Base-by-base conservation (phyloP, 2,113 vertebrate species). In the Aegotheles bennettii region DNA sequence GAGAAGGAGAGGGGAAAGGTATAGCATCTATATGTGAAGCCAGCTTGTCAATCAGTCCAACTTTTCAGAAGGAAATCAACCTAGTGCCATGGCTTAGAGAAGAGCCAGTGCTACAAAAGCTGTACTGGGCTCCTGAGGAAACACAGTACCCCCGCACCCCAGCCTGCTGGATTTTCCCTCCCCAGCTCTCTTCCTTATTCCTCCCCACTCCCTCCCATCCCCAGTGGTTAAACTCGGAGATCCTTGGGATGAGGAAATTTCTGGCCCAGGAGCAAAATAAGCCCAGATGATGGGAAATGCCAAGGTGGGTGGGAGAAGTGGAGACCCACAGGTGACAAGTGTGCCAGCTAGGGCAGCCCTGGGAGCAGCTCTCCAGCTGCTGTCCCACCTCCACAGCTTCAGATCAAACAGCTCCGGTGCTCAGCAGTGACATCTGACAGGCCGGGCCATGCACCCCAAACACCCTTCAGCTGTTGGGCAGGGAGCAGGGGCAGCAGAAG, bases 391-490 rank as follows among this genome's bases (percentile, higher is more conserved):
- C 47, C 33, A 13, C 43, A 47, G 57, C 38, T 43, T 19, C 60
- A 26, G 7, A 7, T 35, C 26, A 11, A 35, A 12, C 33, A 18
- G 8, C 10, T 26, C 26, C 24, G 2, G 7, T 5, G 28, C 56
- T 38, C 47, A n/a, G 33, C n/a, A 5, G 24, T 2, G 35, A 6
- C 56, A 5, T 3, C 47, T 2, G 11, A 0, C 7, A 1, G 23
- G 19, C 40, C 3, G 2, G 2, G 6, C 20, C 38, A 1, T 0
- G 11, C 2, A 12, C 25, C 70, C 6, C 2, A 42, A 6, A 24
- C 51, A 3, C 4, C 35, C 36, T 29, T 3, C 17, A 21, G 0
- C 2, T 0, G 19, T 48, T 4, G 10, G 45, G 2, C 68, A 9
- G 23, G 13, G 17, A 9, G 21, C 9, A 2, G 31, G 10, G 11